These are phyloP conservation scores for Pterostichus madidus DNA, from an alignment of 2,888 invertebrate genomes.

Conservation along the genomic window DNA sequence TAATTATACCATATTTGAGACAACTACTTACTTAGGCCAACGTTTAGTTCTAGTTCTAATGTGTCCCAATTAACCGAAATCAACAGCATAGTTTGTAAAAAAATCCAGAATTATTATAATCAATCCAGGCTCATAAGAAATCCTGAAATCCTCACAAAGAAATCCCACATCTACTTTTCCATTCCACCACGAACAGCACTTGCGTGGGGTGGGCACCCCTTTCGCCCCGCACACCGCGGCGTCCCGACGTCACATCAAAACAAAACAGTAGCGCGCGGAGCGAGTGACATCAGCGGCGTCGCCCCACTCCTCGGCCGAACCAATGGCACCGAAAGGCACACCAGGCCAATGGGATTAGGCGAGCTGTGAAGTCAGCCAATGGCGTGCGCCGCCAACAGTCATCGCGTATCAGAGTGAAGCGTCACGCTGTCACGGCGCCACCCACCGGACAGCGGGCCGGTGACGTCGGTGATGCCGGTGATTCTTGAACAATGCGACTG, in stretches of 20 bases:
- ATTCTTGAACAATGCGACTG: too few species aligned
- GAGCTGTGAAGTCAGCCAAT: constrained; percentile 50
- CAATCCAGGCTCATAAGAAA: too few species aligned
- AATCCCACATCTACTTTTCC: too few species aligned
- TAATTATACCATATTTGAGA: too few species aligned
- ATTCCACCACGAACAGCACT: neutral
- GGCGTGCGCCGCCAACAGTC: constrained; percentile 13
- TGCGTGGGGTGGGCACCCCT: neutral
- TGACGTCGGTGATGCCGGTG: neutral
- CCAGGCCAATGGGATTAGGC: constrained; percentile 63
- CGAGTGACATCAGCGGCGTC: neutral
- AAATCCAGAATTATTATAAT: too few species aligned
- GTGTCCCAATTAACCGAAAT: too few species aligned
- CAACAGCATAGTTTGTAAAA: too few species aligned
- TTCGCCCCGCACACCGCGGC: neutral
- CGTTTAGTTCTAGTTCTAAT: too few species aligned
- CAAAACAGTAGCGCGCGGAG: constrained; percentile 13
- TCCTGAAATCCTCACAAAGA: too few species aligned
- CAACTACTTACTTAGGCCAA: too few species aligned
- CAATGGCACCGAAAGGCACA: constrained; percentile 63
- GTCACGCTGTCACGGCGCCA: constrained; percentile 35
- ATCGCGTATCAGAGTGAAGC: constrained; percentile 22
- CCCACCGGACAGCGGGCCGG: neutral
- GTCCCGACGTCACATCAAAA: constrained; percentile 35
- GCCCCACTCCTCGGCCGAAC: constrained; percentile 24